Evolutionary conservation across 2,113 vertebrate genomes (phyloP).

Genomic region (Engystomops pustulosus): DNA sequence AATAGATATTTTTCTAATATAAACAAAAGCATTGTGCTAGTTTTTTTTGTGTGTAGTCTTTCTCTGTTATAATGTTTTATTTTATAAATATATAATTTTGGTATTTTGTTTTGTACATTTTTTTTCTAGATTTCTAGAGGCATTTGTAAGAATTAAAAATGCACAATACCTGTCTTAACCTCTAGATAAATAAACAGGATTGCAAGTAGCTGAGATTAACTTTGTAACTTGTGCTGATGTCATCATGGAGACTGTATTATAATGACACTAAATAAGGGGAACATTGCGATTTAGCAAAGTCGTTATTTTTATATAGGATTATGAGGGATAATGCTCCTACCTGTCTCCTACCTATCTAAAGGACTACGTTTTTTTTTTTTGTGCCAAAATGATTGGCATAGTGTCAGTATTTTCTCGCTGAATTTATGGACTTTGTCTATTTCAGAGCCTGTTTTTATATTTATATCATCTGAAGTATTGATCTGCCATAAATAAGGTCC

Average conservation of each 20-base stretch:
- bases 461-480: background rate
- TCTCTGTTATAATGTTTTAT: slow-evolving; percentile 53
- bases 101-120: slow-evolving; percentile 28
- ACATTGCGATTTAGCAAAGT: no score
- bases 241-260: background rate
- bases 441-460: background rate
- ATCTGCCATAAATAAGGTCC: background rate
- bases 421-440: background rate
- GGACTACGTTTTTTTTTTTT: no score
- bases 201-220: slow-evolving; percentile 62
- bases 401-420: background rate
- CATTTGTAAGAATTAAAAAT: slow-evolving; percentile 70
- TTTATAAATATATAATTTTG: slow-evolving; percentile 45
- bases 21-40: slow-evolving; percentile 68
- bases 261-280: background rate
- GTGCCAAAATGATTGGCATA: background rate
- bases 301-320: background rate
- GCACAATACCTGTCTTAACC: slow-evolving; percentile 71
- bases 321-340: background rate
- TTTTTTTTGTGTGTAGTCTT: slow-evolving; percentile 54
- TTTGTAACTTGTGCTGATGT: slow-evolving; percentile 33
- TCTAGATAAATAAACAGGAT: slow-evolving; percentile 71
- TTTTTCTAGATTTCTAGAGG: slow-evolving; percentile 38
- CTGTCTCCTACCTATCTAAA: no score
- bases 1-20: slow-evolving; percentile 65